A percentile compares a stretch with the other conserved stretches of the same genome.
These are phyloP conservation scores for Drosophila anomelani DNA, from an alignment of 2,888 invertebrate species.

Conservation along the genomic window DNA sequence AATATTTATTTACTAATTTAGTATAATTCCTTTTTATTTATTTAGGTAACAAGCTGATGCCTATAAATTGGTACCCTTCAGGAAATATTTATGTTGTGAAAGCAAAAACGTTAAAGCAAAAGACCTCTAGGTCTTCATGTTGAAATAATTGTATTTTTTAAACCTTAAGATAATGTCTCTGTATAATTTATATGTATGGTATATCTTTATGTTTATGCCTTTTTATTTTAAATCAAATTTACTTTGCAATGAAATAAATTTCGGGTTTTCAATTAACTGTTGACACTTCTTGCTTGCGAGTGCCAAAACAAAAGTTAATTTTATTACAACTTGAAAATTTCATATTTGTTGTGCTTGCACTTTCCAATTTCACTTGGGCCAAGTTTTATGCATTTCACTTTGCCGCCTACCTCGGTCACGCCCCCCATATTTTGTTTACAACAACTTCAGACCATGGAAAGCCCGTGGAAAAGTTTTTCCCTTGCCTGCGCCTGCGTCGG, in stretches of 20 bases:
- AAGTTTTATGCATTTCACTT: conserved; percentile 24
- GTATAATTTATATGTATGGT: neutral
- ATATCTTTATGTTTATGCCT: neutral
- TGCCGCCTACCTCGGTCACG: conserved; percentile 25
- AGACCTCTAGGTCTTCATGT: no score
- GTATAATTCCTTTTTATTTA: no score
- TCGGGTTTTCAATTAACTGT: conserved; percentile 50
- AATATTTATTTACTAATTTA: neutral
- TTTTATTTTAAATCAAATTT: conserved; percentile 3
- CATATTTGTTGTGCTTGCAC: conserved; percentile 63
- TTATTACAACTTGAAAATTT: conserved; percentile 54
- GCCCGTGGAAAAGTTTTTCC: conserved; percentile 60
- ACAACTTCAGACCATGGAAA: conserved; percentile 46
- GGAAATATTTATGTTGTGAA: neutral
- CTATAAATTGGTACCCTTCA: neutral
- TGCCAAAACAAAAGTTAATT: conserved; percentile 63
- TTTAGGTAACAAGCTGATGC: no score
- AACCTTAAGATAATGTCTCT: no score
- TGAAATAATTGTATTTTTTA: no score
- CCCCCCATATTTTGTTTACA: conserved; percentile 55
- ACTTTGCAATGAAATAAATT: conserved; percentile 12
- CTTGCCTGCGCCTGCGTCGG: conserved; percentile 40
- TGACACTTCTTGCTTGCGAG: conserved; percentile 52
- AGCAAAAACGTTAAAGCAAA: no score
- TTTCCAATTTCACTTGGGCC: conserved; percentile 54